phyloP scores from a whole-genome alignment of 2,797 vertebrate species.

The Echiichthys vipera region DNA sequence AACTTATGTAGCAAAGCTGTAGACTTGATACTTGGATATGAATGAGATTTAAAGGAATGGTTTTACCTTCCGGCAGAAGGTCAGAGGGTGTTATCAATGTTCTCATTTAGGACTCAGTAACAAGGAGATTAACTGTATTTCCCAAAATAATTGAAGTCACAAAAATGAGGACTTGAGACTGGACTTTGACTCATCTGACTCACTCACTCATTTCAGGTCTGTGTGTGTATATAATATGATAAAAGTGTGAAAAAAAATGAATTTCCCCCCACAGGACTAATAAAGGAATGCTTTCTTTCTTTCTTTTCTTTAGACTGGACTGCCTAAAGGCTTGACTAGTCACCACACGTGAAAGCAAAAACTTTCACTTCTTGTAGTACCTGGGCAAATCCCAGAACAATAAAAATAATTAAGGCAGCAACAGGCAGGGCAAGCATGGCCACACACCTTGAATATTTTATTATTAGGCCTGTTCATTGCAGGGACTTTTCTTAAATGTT shows the following conservation, averaged over 20 bases:
- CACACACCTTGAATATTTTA: too few species aligned
- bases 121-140: not conserved
- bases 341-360: not conserved
- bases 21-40: not conserved
- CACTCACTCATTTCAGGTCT: too few species aligned
- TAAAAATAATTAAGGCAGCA: too few species aligned
- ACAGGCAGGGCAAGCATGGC: too few species aligned
- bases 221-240: too few species aligned
- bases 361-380: not conserved
- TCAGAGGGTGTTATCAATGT: not conserved
- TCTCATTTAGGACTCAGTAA: not conserved
- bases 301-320: not conserved
- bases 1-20: not conserved
- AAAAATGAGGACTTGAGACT: not conserved
- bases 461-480: not conserved
- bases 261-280: too few species aligned
- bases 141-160: not conserved
- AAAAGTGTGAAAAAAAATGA: too few species aligned
- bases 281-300: too few species aligned
- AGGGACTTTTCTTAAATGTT: not conserved
- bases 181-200: not conserved
- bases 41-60: not conserved
- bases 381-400: not conserved
- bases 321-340: not conserved
- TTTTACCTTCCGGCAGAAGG: not conserved